Base-by-base conservation (phyloP, 2,888 invertebrate genomes). In the Opisthograptis luteolata region DNA sequence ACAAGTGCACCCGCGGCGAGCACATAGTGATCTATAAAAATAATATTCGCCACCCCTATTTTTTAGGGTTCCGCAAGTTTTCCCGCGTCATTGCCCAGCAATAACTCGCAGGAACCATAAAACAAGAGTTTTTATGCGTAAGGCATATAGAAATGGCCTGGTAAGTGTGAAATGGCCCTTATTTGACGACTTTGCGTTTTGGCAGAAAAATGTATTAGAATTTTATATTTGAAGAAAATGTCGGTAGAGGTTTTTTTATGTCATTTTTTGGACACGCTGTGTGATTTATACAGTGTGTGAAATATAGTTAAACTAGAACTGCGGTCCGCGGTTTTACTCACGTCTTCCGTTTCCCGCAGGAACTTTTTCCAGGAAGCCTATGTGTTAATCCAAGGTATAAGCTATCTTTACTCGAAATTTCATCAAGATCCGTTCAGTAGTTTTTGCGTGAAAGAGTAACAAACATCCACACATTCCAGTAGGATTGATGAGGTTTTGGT, bases 21-120 rank as follows among this genome's bases (percentile, higher is more conserved):
- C n/a, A n/a, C 55, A 28, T 46, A 55, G 51, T 49, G 35, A 31
- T 44, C 39, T 19, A 64, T 68, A 75, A 62, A 64, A 62, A 45
- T 50, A 64, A 62, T 52, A 54, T 60, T 63, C 52, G 59, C 55
- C 49, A 36, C 57, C 60, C 45, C 42, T 56, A 62, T 64, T 65
- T 64, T 64, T 25, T 10, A 60, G 65, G 58, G 64, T 63, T 66
- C 65, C 68, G 64, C 64, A 43, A 30, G 36, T 67, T 65, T 73
- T 73, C 67, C 70, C 73, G 76, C 68, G 48, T 77, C 76, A 78
- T 74, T 76, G 74, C 75, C 56, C 45, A 54, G 68, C 70, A 59
- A 73, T 77, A 75, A 77, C 71, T 75, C 73, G 70, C 76, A 77
- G 76, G 63, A 66, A 66, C 67, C 70, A 76, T 76, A 76, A 75